A percentile compares a stretch with the other conserved stretches of the same genome.
Evolutionary conservation across 1,140 invertebrate species (phyloP).

Genomic region (Drosophila subobscura): DNA sequence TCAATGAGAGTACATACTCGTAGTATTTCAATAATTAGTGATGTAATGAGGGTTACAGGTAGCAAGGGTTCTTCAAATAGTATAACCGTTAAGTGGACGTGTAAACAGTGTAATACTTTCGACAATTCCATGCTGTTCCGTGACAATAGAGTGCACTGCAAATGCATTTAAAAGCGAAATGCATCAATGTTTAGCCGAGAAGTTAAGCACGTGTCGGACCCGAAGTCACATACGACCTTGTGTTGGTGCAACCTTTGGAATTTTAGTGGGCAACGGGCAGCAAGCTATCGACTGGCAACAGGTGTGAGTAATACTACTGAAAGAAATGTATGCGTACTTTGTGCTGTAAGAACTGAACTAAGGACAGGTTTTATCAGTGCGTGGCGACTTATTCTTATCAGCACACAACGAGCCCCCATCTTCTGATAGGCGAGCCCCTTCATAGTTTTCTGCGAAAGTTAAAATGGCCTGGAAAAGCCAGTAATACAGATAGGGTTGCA

Average conservation of each 20-base stretch:
- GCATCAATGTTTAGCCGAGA: slow-evolving; percentile 7
- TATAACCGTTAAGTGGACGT: not conserved
- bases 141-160: slow-evolving; percentile 8
- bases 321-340: not conserved
- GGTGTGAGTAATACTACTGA: not conserved
- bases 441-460: too few relatives aligned
- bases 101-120: not conserved
- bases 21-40: too few relatives aligned
- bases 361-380: slow-evolving; percentile 13
- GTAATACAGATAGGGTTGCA: too few relatives aligned
- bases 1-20: too few relatives aligned
- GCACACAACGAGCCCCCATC: slow-evolving; percentile 23
- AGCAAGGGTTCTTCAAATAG: too few relatives aligned
- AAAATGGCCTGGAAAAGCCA: too few relatives aligned
- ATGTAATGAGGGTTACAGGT: too few relatives aligned
- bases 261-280: slow-evolving; percentile 4
- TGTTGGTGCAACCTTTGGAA: slow-evolving; percentile 24
- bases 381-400: slow-evolving; percentile 8
- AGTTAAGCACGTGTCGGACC: slow-evolving; percentile 29
- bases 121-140: slow-evolving; percentile 2
- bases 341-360: not conserved
- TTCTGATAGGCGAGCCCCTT: too few relatives aligned
- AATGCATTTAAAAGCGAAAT: slow-evolving; percentile 19
- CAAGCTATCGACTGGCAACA: not conserved
- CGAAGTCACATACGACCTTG: slow-evolving; percentile 36